phyloP scores from a whole-genome alignment of 2,797 vertebrate species.

The Eupleurogrammus muticus region DNA sequence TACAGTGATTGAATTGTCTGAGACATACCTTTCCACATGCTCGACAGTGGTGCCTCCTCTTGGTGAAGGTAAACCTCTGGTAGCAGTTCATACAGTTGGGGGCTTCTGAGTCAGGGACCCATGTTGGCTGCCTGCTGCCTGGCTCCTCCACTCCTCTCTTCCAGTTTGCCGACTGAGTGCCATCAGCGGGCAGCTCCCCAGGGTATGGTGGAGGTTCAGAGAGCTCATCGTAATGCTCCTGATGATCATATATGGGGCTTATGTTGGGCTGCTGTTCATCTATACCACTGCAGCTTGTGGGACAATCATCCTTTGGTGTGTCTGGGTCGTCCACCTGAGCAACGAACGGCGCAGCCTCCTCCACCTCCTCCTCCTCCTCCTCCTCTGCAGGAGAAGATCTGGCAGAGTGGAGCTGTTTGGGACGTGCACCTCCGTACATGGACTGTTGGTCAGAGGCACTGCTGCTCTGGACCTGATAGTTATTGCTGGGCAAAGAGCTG shows the following conservation, averaged over 20 bases:
- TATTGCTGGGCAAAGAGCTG: conserved; percentile 50
- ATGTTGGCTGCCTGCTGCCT: conserved; percentile 89
- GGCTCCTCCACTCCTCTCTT: conserved; percentile 71
- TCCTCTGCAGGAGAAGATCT: conserved; percentile 67
- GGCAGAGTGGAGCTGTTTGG: conserved; percentile 86
- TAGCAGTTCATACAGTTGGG: conserved; percentile 96
- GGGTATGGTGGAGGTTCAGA: conserved; percentile 84
- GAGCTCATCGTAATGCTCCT: conserved; percentile 78
- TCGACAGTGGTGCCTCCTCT: conserved; percentile 94
- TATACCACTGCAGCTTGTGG: conserved; percentile 26
- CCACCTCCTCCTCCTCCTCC: conserved; percentile 41
- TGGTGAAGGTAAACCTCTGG: conserved; percentile 95
- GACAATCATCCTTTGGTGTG: conserved; percentile 48
- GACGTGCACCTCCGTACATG: conserved; percentile 87
- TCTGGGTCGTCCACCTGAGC: conserved; percentile 1
- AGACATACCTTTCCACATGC: conserved; percentile 94
- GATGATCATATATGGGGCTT: conserved; percentile 43
- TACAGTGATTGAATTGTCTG: too few species aligned
- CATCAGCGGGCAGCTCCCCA: conserved; percentile 59
- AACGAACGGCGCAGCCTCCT: too few species aligned
- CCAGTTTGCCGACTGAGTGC: conserved; percentile 47
- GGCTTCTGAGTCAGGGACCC: conserved; percentile 96
- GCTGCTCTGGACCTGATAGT: conserved; percentile 55
- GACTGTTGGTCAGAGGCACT: conserved; percentile 63
- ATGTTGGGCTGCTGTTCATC: conserved; percentile 46